Percentiles rank a stretch among this genome's conserved stretches.
Evolutionary conservation across 2,797 vertebrate genomes (phyloP).

Genomic region (Enteromius anoplus): DNA sequence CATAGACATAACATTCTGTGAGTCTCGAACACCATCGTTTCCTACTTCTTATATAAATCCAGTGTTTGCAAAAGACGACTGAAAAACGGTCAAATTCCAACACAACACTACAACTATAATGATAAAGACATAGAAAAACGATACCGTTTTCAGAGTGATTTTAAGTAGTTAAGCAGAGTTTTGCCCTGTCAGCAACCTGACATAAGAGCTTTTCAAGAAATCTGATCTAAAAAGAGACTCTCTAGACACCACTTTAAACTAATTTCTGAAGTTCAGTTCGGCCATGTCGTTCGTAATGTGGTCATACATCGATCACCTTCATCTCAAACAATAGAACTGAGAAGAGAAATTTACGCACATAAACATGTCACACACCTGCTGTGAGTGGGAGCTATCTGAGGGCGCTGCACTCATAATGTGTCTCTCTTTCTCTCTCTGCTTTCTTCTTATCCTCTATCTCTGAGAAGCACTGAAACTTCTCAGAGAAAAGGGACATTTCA

Average conservation of each 20-base stretch:
- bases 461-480: background rate
- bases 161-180: background rate
- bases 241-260: background rate
- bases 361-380: constrained; percentile 11
- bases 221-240: background rate
- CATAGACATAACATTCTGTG: no score
- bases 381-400: constrained; percentile 10
- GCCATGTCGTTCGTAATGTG: background rate
- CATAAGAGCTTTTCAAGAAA: constrained; percentile 16
- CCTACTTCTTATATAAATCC: no score
- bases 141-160: no score
- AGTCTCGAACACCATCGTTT: no score
- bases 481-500: constrained; percentile 2
- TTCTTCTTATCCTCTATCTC: background rate
- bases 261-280: background rate
- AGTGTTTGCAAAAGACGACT: no score
- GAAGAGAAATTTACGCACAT: background rate
- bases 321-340: no score
- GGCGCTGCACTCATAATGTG: background rate
- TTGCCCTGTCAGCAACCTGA: background rate
- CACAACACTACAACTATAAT: no score
- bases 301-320: background rate
- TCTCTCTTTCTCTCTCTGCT: constrained; percentile 24
- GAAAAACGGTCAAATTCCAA: no score
- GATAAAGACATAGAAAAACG: no score